phyloP scores from a whole-genome alignment of 2,888 invertebrate genomes.

The Lobophora halterata region DNA sequence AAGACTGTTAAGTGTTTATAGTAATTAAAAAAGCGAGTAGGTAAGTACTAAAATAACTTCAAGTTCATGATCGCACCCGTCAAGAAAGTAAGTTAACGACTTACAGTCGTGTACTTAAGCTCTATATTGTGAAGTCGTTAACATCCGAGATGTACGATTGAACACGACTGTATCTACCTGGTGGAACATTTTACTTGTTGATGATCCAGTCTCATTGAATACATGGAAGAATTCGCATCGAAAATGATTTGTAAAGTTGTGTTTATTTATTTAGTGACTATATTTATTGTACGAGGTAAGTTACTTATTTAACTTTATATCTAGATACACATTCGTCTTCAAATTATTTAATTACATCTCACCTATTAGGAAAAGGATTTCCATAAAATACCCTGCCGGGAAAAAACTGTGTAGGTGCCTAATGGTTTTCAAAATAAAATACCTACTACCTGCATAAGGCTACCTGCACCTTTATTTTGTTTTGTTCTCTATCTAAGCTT shows the following conservation, averaged over 20 bases:
- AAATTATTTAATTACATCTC: too few relatives aligned
- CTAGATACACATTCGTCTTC: too few relatives aligned
- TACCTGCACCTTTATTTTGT: slow-evolving; percentile 2
- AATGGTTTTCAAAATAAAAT: too few relatives aligned
- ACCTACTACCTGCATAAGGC: too few relatives aligned
- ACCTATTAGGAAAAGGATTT: too few relatives aligned
- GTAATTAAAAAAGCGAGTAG: slow-evolving; percentile 7
- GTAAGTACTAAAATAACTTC: slow-evolving; percentile 12
- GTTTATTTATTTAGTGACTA: slow-evolving; percentile 1
- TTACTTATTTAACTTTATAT: neutral
- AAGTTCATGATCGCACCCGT: slow-evolving; percentile 11
- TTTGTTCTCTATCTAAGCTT: too few relatives aligned
- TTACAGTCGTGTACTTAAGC: neutral
- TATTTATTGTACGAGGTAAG: slow-evolving; percentile 5
- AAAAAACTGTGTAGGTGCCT: too few relatives aligned
- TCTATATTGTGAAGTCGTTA: slow-evolving; percentile 1
- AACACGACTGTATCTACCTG: neutral
- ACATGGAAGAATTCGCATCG: slow-evolving; percentile 11
- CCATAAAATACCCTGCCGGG: too few relatives aligned
- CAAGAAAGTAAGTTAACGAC: slow-evolving; percentile 7
- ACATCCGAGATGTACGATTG: too few relatives aligned
- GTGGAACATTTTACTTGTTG: neutral
- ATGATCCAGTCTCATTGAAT: slow-evolving; percentile 19
- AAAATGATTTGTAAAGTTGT: slow-evolving; percentile 9
- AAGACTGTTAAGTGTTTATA: slow-evolving; percentile 1